Conservation (phyloP, 2,797 vertebrate species). For the Champsocephalus esox region DNA sequence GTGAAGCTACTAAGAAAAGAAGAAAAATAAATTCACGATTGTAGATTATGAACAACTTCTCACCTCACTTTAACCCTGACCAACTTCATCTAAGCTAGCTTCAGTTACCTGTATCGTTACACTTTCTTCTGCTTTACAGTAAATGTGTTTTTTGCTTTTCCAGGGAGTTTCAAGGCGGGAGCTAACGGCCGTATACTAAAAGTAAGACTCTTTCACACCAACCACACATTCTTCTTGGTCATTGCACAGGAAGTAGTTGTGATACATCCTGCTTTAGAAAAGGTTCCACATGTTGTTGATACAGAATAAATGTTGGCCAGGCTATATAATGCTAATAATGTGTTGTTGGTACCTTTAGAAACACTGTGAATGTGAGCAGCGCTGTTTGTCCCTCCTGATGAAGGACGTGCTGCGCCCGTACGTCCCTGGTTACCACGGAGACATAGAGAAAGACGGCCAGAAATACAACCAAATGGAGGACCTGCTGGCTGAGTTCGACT, state of each 20-base stretch:
- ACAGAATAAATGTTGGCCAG: background rate
- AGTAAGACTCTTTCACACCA: conserved; percentile 54
- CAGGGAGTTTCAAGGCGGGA: conserved; percentile 97
- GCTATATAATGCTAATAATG: background rate
- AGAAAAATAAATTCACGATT: background rate
- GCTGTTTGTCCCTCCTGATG: conserved; percentile 95
- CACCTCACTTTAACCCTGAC: background rate
- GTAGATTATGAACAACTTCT: background rate
- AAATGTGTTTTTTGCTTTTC: conserved; percentile 27
- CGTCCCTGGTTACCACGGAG: conserved; percentile 95
- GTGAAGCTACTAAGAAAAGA: background rate
- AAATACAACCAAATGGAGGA: conserved; percentile 99
- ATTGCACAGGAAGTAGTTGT: fast-evolving
- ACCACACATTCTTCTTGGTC: background rate
- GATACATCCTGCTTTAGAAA: background rate
- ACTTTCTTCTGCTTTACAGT: conserved; percentile 17
- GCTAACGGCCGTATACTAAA: conserved; percentile 95
- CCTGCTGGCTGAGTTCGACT: conserved; percentile 95
- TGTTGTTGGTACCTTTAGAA: conserved; percentile 79
- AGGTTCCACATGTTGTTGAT: background rate
- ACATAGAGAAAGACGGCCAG: conserved; percentile 95
- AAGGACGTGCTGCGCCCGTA: conserved; percentile 90
- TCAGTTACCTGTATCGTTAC: background rate
- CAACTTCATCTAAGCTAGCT: background rate
- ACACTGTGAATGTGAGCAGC: conserved; percentile 97